Conservation (phyloP, 64 coral and sea anemone genomes). For the Stichodactyla helianthus region DNA sequence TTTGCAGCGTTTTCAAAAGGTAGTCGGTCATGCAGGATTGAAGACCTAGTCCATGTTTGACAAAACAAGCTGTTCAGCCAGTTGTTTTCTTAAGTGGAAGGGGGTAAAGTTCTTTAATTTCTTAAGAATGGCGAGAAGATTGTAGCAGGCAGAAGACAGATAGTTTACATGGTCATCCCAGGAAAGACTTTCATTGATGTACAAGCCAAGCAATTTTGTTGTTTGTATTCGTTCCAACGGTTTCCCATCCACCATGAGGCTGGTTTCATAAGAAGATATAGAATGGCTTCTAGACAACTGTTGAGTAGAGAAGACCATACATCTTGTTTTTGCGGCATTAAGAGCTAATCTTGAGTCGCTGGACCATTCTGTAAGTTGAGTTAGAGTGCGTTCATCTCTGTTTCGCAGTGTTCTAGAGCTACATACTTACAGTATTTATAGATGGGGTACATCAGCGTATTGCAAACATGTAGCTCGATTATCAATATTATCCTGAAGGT, state of each 20-base stretch:
- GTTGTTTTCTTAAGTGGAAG: conserved; percentile 25
- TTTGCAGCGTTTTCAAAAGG: neutral
- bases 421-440: neutral
- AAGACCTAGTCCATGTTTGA: conserved; percentile 4
- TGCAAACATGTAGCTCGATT: neutral
- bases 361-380: neutral
- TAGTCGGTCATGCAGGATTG: neutral
- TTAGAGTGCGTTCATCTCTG: neutral
- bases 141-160: too few relatives aligned
- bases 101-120: neutral
- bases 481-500: too few relatives aligned
- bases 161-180: conserved; percentile 7
- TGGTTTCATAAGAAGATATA: neutral
- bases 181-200: conserved; percentile 18
- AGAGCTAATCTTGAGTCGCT: neutral
- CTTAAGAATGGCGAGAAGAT: neutral
- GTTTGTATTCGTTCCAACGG: neutral
- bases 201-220: conserved; percentile 1
- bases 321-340: conserved; percentile 24
- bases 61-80: conserved; percentile 11
- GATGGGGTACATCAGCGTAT: neutral
- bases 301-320: conserved; percentile 20
- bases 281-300: conserved; percentile 9
- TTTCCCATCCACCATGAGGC: conserved; percentile 14
- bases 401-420: neutral